Base-by-base conservation (phyloP, 1,140 invertebrate species). In the Sesamia nonagrioides region DNA sequence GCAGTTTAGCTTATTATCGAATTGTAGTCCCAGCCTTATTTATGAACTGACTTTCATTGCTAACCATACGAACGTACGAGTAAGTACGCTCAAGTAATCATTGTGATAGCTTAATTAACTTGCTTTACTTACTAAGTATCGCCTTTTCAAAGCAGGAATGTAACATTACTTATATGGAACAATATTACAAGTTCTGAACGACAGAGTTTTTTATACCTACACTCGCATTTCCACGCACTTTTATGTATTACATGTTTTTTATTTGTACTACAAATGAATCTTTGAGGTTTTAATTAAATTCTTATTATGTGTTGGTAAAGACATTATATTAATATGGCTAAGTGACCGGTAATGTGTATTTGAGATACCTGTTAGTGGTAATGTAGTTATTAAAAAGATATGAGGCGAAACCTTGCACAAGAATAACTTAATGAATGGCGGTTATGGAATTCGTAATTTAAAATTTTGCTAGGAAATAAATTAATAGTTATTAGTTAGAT, bases 231-330 rank as follows among this genome's bases (percentile, higher is more conserved):
- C 40, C 40, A 76, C 73, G 11, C 7, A 35, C 58, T 37, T 33
- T 33, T 66, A 63, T 74, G 69, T 54, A n/a, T 60, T n/a, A 61
- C 48, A 2, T 15, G 66, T 33, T 69, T 50, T 68, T 77, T 77
- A 68, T 76, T 61, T 66, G 74, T 37, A 68, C 68, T 54, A 48
- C 45, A 42, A 77, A 77, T 77, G 18, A 77, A 68, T 77, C 73
- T 75, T 61, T 75, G 73, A 63, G 13, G 33, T n/a, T 33, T 75
- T 54, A 52, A 71, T 71, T 71, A 13, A 52, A 52, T 71, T 71
- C 68, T 71, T 71, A 50, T 48, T 69, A 69, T 69, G 66, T 69
- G 66, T 69, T 48, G 21, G 42, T 21, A 50, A 69, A 69, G 40
- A 69, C 66, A 68, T 68, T 48, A 68, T 68, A 68, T 68, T 68